These are phyloP conservation scores for Marcusenius ussheri DNA, from an alignment of 2,113 vertebrate species.

Conservation along the genomic window DNA sequence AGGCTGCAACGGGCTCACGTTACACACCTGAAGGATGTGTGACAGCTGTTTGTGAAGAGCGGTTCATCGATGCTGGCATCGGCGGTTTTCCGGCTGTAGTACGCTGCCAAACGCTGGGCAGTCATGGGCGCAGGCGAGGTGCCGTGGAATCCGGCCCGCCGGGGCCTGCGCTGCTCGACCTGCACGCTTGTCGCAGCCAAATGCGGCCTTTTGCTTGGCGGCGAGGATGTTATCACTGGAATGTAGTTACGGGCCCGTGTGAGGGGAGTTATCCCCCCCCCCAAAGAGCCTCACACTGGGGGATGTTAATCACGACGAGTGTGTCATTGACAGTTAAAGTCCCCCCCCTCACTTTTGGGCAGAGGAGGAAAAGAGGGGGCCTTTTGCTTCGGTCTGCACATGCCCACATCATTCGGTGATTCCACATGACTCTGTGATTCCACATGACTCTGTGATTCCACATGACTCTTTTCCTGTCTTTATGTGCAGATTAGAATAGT, in stretches of 20 bases:
- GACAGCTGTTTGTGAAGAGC: neutral
- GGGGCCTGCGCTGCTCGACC: neutral
- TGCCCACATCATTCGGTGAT: neutral
- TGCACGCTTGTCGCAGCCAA: neutral
- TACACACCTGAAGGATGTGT: neutral
- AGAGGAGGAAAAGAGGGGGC: no score
- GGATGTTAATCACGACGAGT: neutral
- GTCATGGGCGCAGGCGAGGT: neutral
- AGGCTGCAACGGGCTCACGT: neutral
- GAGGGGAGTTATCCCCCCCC: neutral
- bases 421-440: no score
- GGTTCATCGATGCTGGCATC: neutral
- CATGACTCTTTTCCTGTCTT: neutral
- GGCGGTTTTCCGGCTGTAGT: neutral
- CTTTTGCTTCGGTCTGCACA: neutral
- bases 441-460: neutral
- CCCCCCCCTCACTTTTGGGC: neutral
- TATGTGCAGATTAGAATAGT: neutral
- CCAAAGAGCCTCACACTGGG: neutral
- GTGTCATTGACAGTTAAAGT: neutral
- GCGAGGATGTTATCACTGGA: neutral
- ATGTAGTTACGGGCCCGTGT: neutral
- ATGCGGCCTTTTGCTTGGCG: neutral
- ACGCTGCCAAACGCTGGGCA: neutral
- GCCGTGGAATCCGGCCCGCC: neutral